Evolutionary conservation across 2,888 invertebrate species (phyloP), one percentile per base, ranked within the genome.

Genomic region (Agonopterix alstromeriana): DNA sequence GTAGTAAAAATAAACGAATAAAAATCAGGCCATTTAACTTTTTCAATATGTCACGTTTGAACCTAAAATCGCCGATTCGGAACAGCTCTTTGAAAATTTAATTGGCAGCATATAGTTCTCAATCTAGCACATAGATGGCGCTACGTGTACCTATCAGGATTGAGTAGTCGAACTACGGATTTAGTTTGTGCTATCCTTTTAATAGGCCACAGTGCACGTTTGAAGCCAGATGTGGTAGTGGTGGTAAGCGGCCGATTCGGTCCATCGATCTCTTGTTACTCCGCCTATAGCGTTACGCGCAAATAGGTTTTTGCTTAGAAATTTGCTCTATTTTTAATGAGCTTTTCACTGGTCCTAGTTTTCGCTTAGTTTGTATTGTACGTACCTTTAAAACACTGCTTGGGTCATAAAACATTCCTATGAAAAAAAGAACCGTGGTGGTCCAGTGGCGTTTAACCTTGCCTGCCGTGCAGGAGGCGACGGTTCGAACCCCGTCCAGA

Each of bases 191-290:
- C 52, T 57, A 53, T 57, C 55, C 57, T 64, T 63, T 64, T 60
- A 52, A 36, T 48, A 49, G 40, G 11, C 41, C 14, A 11, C 8
- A 8, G 11, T 17, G n/a, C 36, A 41, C 48, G 56, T 57, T 56
- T 56, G 57, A 52, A 58, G 56, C 53, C 54, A 51, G 53, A 51
- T 53, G 27, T 27, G 27, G 54, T 53, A 54, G 52, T 50, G 55
- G 44, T 53, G 53, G 53, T 49, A 55, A 54, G 56, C 53, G 58
- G 53, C 51, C 58, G 58, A 58, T 57, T 54, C 57, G 56, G 50
- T 51, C 55, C 53, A 63, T 59, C 60, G 56, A 56, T 58, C 52
- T 53, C 56, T 48, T 57, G 58, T 58, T 60, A 58, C 56, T 55
- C 55, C 52, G 51, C 42, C 53, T 42, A n/a, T n/a, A 54, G 52